Evolutionary conservation across 2,797 vertebrate species (phyloP).

Genomic region (Orestias chungarensis): DNA sequence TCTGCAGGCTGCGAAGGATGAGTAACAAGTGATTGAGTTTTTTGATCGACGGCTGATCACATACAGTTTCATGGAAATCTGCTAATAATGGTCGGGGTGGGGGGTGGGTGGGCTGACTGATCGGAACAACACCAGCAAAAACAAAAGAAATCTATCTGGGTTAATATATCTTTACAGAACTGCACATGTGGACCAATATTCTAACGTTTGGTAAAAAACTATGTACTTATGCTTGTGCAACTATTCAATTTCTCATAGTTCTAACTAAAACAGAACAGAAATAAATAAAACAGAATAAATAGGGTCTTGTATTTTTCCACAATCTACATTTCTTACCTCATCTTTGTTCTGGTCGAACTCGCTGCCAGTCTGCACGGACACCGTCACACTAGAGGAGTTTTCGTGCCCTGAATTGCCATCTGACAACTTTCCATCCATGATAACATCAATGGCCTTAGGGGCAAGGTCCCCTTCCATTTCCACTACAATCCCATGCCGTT

Average conservation of each 20-base stretch:
- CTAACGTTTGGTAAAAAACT: too few relatives aligned
- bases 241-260: not conserved
- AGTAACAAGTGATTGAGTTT: too few relatives aligned
- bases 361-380: slow-evolving; percentile 76
- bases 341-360: slow-evolving; percentile 87
- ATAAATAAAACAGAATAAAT: not conserved
- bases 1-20: too few relatives aligned
- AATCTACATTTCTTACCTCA: slow-evolving; percentile 76
- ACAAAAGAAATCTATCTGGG: too few relatives aligned
- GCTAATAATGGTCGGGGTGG: too few relatives aligned
- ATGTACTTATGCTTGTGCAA: too few relatives aligned
- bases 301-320: not conserved
- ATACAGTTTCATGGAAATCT: too few relatives aligned
- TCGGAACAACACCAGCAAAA: too few relatives aligned
- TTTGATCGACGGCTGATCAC: too few relatives aligned
- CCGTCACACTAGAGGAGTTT: slow-evolving; percentile 69
- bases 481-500: slow-evolving; percentile 93
- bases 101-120: too few relatives aligned
- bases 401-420: slow-evolving; percentile 53
- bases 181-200: too few relatives aligned
- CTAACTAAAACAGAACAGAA: not conserved
- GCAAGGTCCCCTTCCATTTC: slow-evolving; percentile 88
- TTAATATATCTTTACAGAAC: too few relatives aligned
- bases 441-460: slow-evolving; percentile 85
- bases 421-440: slow-evolving; percentile 84